Percentiles rank a stretch among this genome's conserved stretches.
Evolutionary conservation across 2,888 invertebrate species (phyloP).

Genomic region (Drosophila pseudotalamancana): DNA sequence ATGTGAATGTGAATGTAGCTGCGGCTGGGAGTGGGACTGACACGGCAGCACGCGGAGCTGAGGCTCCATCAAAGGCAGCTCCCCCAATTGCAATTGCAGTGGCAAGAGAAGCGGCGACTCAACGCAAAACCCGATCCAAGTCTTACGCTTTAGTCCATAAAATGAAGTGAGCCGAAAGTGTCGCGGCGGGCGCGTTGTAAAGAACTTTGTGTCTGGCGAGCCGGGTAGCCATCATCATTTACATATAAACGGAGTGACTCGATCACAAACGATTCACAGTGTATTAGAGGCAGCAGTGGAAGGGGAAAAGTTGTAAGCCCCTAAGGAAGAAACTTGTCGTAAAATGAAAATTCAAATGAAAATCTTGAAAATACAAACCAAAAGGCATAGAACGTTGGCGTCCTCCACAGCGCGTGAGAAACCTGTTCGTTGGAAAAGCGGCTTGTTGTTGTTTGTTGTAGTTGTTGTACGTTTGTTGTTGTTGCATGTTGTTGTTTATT

Average conservation of each 20-base stretch:
- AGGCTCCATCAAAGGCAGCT: conserved; percentile 36
- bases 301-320: conserved; percentile 46
- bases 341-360: conserved; percentile 69
- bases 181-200: conserved; percentile 57
- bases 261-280: conserved; percentile 10
- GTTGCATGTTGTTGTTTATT: conserved; percentile 35
- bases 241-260: conserved; percentile 27
- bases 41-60: conserved; percentile 33
- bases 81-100: conserved; percentile 46
- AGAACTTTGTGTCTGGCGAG: conserved; percentile 45
- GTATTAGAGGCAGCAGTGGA: conserved; percentile 40
- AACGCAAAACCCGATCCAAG: conserved; percentile 43
- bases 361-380: conserved; percentile 48
- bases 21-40: conserved; percentile 8
- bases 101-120: conserved; percentile 23
- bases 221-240: conserved; percentile 36
- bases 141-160: conserved; percentile 63
- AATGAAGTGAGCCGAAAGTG: conserved; percentile 74
- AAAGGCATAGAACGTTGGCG: conserved; percentile 41
- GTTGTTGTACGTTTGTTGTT: conserved; percentile 32
- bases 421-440: conserved; percentile 71
- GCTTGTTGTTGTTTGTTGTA: conserved; percentile 44
- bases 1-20: conserved; percentile 2
- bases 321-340: conserved; percentile 47
- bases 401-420: conserved; percentile 64